A percentile compares a stretch with the other conserved stretches of the same genome.
Evolutionary conservation across 1,140 invertebrate species (phyloP).

Genomic region (Hesperophylax magnus): DNA sequence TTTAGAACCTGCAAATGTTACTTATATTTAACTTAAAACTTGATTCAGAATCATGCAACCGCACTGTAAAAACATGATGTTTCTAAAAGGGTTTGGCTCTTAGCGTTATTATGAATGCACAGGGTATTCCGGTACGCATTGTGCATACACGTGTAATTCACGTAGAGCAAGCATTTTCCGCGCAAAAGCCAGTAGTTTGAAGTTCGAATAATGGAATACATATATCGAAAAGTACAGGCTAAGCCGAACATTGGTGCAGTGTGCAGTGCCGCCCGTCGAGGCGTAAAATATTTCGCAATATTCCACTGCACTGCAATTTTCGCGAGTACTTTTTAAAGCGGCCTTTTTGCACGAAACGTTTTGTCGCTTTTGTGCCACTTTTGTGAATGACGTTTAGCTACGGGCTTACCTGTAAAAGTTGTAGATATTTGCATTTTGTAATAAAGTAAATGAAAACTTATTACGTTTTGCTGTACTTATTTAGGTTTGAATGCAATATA

Average conservation of each 20-base stretch:
- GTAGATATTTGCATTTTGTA: too few relatives aligned
- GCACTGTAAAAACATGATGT: too few relatives aligned
- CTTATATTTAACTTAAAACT: too few relatives aligned
- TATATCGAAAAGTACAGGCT: slow-evolving; percentile 45
- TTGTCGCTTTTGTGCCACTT: slow-evolving; percentile 20
- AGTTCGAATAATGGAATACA: slow-evolving; percentile 43
- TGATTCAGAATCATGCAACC: too few relatives aligned
- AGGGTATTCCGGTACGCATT: not conserved
- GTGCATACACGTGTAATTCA: slow-evolving; percentile 28
- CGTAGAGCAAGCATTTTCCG: slow-evolving; percentile 29
- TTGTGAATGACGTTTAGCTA: not conserved
- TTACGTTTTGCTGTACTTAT: too few relatives aligned
- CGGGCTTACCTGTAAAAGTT: too few relatives aligned
- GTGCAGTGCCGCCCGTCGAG: slow-evolving; percentile 32
- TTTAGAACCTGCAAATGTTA: too few relatives aligned
- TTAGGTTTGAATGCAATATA: too few relatives aligned
- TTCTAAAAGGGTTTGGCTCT: too few relatives aligned
- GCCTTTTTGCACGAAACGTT: not conserved
- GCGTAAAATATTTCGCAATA: slow-evolving; percentile 52
- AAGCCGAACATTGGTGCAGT: slow-evolving; percentile 45
- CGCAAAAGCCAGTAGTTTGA: slow-evolving; percentile 33
- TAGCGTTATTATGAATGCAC: too few relatives aligned
- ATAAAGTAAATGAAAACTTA: too few relatives aligned
- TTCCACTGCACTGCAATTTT: slow-evolving; percentile 33
- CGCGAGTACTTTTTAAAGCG: slow-evolving; percentile 30